Conservation (phyloP, 2,888 invertebrate genomes). For the Actias luna region DNA sequence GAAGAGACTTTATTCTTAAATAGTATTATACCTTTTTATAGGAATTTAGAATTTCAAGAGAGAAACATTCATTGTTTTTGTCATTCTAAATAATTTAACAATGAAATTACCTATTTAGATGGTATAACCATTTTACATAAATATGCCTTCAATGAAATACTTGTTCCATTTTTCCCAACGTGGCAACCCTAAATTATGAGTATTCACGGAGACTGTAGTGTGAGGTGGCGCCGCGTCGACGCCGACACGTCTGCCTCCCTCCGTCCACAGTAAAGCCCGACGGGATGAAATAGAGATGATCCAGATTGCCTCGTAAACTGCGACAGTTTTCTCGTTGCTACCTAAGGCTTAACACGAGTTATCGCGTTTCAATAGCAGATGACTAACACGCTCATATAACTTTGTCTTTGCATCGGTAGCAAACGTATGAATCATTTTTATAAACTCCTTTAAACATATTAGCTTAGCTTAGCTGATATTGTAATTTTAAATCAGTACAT, state of each 20-base stretch:
- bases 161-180: constrained; percentile 12
- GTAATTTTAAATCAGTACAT: too few relatives aligned
- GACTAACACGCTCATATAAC: background rate
- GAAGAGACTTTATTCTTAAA: too few relatives aligned
- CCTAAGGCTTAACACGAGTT: background rate
- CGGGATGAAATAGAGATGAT: constrained; percentile 52
- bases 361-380: background rate
- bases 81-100: background rate
- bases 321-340: constrained; percentile 15
- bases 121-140: constrained; percentile 8
- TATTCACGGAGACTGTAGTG: constrained; percentile 22
- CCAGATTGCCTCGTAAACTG: constrained; percentile 68
- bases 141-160: background rate
- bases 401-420: background rate
- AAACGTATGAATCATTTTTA: background rate
- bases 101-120: background rate
- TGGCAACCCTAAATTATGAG: constrained; percentile 18
- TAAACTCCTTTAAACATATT: background rate
- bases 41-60: too few relatives aligned
- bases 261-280: constrained; percentile 35
- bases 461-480: too few relatives aligned
- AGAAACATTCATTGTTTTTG: background rate
- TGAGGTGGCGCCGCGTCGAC: constrained; percentile 52
- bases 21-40: too few relatives aligned
- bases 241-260: constrained; percentile 66